phyloP scores from a whole-genome alignment of 2,888 invertebrate species.

The Hypselothyrea guttata region DNA sequence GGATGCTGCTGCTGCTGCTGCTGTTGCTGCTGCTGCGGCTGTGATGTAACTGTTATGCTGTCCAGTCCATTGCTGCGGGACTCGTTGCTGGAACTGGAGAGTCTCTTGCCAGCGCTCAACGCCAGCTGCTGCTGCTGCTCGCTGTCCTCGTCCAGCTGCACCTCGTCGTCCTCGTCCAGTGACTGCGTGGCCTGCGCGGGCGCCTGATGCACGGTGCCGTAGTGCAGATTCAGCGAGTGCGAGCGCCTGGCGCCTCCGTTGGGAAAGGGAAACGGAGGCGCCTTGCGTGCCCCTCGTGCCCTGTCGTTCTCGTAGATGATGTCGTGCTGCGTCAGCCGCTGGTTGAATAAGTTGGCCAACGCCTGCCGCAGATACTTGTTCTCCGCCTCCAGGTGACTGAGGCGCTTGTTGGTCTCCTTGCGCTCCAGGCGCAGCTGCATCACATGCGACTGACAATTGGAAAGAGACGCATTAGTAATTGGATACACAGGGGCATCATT shows the following conservation, averaged over 20 bases:
- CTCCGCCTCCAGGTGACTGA: slow-evolving; percentile 87
- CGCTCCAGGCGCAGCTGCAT: slow-evolving; percentile 86
- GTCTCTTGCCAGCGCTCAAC: slow-evolving; percentile 35
- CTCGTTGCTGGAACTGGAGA: slow-evolving; percentile 59
- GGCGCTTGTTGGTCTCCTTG: slow-evolving; percentile 86
- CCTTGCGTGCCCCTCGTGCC: slow-evolving; percentile 68
- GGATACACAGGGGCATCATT: too few relatives aligned
- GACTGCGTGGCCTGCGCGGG: slow-evolving; percentile 60
- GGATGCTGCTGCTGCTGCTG: slow-evolving; percentile 15
- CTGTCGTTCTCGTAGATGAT: slow-evolving; percentile 80
- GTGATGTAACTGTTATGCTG: slow-evolving; percentile 23
- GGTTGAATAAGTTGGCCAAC: slow-evolving; percentile 78
- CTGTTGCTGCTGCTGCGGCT: slow-evolving; percentile 15
- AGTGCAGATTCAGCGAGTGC: slow-evolving; percentile 80
- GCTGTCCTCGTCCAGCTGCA: slow-evolving; percentile 29
- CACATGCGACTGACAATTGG: slow-evolving; percentile 85
- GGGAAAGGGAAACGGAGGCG: slow-evolving; percentile 54
- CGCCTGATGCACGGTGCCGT: slow-evolving; percentile 80
- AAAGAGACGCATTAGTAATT: neutral
- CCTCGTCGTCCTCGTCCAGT: slow-evolving; percentile 74
- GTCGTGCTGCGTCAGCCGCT: slow-evolving; percentile 64
- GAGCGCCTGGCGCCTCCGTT: slow-evolving; percentile 71
- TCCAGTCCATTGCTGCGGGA: slow-evolving; percentile 51
- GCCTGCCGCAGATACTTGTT: slow-evolving; percentile 83
- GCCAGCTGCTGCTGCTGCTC: slow-evolving; percentile 33